phyloP scores from a whole-genome alignment of 2,797 vertebrate genomes.

The Echeneis naucrates region DNA sequence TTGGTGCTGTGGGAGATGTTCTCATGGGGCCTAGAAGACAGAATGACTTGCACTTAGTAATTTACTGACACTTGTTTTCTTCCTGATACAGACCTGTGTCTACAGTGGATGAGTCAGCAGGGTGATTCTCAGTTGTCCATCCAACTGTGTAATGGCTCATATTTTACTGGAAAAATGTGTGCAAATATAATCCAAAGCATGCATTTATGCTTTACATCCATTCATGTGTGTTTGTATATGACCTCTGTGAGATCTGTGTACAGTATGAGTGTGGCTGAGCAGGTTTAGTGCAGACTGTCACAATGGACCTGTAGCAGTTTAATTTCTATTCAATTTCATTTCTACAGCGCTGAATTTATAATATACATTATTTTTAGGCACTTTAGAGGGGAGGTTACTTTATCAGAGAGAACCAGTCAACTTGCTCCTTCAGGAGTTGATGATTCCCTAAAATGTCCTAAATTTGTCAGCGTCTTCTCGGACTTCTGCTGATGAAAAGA shows the following conservation, averaged over 20 bases:
- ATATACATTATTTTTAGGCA: too few species aligned
- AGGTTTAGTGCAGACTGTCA: not conserved
- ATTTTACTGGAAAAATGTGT: not conserved
- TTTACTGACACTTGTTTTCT: not conserved
- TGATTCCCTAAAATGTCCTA: not conserved
- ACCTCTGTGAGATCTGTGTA: not conserved
- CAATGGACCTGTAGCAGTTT: not conserved
- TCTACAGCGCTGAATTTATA: too few species aligned
- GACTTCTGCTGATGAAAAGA: not conserved
- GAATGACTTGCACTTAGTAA: conserved; percentile 25
- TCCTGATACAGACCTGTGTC: not conserved
- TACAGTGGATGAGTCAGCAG: not conserved
- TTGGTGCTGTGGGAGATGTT: conserved; percentile 93
- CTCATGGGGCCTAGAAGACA: conserved; percentile 87
- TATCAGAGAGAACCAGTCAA: too few species aligned
- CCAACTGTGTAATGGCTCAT: not conserved
- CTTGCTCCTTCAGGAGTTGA: not conserved
- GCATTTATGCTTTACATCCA: not conserved
- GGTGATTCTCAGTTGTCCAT: not conserved
- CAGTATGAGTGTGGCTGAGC: not conserved
- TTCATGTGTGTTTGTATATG: not conserved
- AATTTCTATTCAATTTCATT: too few species aligned
- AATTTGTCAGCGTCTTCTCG: not conserved
- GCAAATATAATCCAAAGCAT: not conserved
- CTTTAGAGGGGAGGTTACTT: too few species aligned